Conservation (phyloP, 2,113 vertebrate genomes). For the Ochotona princeps region DNA sequence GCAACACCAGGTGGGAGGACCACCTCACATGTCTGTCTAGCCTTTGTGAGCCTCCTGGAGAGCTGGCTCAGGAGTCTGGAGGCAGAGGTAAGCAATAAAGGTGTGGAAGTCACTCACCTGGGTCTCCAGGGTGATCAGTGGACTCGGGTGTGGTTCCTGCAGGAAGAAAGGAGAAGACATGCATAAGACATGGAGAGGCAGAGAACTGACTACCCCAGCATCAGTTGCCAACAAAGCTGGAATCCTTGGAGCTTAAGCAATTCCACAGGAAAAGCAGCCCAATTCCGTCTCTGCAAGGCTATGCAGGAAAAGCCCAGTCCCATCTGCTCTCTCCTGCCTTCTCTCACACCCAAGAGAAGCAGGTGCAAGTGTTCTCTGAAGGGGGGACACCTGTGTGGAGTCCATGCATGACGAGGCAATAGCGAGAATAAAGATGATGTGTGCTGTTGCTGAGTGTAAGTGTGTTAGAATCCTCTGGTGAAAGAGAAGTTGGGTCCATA, state of each 20-base stretch:
- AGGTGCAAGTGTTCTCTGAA: background rate
- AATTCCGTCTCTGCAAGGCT: background rate
- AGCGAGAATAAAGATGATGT: background rate
- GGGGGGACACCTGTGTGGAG: background rate
- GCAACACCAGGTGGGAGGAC: background rate
- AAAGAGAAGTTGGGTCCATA: background rate
- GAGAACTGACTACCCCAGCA: background rate
- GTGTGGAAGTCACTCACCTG: slow-evolving; percentile 75
- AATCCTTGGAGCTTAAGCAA: background rate
- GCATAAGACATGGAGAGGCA: background rate
- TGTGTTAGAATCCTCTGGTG: background rate
- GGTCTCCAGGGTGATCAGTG: slow-evolving; percentile 77
- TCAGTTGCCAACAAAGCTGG: background rate
- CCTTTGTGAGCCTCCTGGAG: background rate
- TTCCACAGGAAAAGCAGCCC: rapidly evolving
- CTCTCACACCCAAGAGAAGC: too few relatives aligned
- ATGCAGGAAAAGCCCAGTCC: background rate
- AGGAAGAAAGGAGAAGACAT: slow-evolving; percentile 59
- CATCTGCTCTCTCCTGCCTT: background rate
- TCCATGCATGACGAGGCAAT: background rate
- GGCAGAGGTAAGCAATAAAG: background rate
- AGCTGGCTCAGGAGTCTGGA: background rate
- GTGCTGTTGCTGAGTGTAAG: rapidly evolving
- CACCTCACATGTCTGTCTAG: rapidly evolving
- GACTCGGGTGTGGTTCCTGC: slow-evolving; percentile 83